phyloP scores from a whole-genome alignment of 2,888 invertebrate genomes.

The Drosophila anomelani region DNA sequence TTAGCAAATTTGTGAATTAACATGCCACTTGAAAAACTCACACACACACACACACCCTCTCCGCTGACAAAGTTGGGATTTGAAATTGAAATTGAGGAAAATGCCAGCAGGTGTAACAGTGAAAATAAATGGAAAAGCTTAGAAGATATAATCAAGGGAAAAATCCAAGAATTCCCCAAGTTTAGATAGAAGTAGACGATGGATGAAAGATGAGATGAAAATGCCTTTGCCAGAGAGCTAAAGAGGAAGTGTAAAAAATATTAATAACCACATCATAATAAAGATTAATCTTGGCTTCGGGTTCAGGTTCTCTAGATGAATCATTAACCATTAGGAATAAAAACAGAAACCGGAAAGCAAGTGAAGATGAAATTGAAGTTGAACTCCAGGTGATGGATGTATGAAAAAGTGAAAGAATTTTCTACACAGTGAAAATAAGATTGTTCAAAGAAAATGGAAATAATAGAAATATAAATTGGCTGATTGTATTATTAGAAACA shows the following conservation, averaged over 20 bases:
- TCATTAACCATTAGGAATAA: slow-evolving; percentile 7
- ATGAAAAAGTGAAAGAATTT: slow-evolving; percentile 32
- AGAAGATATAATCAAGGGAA: slow-evolving; percentile 5
- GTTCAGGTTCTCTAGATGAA: slow-evolving; percentile 29
- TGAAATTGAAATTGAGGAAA: slow-evolving; percentile 60
- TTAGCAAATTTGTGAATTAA: slow-evolving; percentile 74
- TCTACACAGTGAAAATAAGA: background rate
- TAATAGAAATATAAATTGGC: background rate
- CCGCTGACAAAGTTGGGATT: slow-evolving; percentile 29
- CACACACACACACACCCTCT: slow-evolving; percentile 12
- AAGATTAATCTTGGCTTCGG: slow-evolving; percentile 25
- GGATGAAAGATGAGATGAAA: slow-evolving; percentile 8
- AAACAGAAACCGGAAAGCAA: slow-evolving; percentile 29
- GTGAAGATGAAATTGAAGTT: slow-evolving; percentile 47
- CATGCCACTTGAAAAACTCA: slow-evolving; percentile 52
- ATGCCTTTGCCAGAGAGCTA: slow-evolving; percentile 1
- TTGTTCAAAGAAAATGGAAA: too few relatives aligned
- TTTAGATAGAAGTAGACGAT: background rate
- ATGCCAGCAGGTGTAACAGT: slow-evolving; percentile 56
- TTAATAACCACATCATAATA: slow-evolving; percentile 38
- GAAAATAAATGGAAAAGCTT: slow-evolving; percentile 8
- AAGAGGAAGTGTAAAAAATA: slow-evolving; percentile 32
- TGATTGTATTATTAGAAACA: too few relatives aligned
- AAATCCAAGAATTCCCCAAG: slow-evolving; percentile 8
- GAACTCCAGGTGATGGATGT: slow-evolving; percentile 57